These are phyloP conservation scores for Xylota sylvarum DNA, from an alignment of 2,888 invertebrate species.

Conservation along the genomic window DNA sequence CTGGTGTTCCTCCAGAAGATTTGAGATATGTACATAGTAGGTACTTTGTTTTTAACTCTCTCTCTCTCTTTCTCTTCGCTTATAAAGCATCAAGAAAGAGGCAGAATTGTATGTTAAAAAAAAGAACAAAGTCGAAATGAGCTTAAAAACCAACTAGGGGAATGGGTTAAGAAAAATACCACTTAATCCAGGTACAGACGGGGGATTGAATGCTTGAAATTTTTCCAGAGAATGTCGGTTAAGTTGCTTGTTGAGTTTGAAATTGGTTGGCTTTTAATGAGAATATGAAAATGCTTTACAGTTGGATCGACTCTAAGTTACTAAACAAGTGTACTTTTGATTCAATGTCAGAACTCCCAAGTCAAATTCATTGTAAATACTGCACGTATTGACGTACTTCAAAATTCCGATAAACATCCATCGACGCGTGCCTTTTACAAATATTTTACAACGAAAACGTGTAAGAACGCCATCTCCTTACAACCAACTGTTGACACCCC, in stretches of 20 bases:
- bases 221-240: no score
- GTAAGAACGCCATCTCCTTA: background rate
- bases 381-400: no score
- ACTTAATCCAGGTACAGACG: background rate
- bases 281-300: no score
- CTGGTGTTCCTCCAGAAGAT: background rate
- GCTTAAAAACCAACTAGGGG: background rate
- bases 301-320: no score
- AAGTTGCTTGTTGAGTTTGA: no score
- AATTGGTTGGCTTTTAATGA: no score
- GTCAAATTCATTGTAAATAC: no score
- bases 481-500: background rate
- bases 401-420: background rate
- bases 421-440: no score
- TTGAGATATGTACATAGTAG: background rate
- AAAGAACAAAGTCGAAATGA: background rate
- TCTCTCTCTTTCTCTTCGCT: background rate
- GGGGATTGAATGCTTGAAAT: no score
- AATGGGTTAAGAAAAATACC: background rate
- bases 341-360: no score
- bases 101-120: background rate
- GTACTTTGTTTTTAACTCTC: background rate
- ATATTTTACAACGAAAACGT: no score
- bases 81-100: background rate
- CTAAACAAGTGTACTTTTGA: no score